These are phyloP conservation scores for Sylvilagus floridanus DNA, from an alignment of 2,797 vertebrate species.

Conservation along the genomic window DNA sequence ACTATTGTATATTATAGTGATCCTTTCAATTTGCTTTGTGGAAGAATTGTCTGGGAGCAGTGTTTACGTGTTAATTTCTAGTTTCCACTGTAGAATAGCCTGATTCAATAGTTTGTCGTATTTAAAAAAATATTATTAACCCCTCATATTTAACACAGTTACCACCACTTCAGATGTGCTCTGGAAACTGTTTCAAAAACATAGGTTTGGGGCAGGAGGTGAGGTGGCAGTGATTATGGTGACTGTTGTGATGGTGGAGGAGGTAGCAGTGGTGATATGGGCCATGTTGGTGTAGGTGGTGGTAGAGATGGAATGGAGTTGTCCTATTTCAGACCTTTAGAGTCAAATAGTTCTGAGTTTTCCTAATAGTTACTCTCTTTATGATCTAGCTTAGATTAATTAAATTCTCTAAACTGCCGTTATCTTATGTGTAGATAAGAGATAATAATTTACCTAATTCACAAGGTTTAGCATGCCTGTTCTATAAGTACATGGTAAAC, in stretches of 20 bases:
- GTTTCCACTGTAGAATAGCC: neutral
- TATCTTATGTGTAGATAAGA: neutral
- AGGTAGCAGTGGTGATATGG: neutral
- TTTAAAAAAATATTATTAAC: conserved; percentile 33
- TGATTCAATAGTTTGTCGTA: neutral
- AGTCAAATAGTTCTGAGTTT: neutral
- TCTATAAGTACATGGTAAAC: neutral
- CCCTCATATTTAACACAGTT: neutral
- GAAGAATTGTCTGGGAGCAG: neutral
- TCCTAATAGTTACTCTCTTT: neutral
- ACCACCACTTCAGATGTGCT: neutral
- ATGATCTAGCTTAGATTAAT: neutral
- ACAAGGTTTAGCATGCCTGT: neutral
- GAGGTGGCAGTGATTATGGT: neutral
- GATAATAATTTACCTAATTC: neutral
- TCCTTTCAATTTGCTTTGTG: neutral
- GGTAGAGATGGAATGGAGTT: neutral
- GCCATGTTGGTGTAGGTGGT: neutral
- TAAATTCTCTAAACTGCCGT: neutral
- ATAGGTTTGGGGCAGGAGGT: neutral
- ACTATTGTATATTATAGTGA: neutral
- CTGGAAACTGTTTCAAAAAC: neutral
- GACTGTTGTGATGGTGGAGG: neutral
- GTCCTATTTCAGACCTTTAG: neutral
- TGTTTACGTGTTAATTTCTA: neutral